Conservation (phyloP, 2,888 invertebrate genomes). For the Drosophila multiciliata region DNA sequence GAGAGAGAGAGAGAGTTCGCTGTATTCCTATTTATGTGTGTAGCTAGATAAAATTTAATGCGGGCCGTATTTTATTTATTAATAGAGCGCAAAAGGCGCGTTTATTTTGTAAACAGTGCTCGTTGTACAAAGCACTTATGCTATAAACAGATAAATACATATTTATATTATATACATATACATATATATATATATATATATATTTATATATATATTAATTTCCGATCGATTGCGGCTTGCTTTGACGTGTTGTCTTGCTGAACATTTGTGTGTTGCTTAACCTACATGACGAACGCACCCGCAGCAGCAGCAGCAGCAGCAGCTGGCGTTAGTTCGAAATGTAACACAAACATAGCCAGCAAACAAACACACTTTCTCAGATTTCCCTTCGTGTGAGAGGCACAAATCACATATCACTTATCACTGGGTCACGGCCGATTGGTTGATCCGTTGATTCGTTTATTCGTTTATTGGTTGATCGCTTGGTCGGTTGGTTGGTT, state of each 20-base stretch:
- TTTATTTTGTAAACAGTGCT: conserved; percentile 3
- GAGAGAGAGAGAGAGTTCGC: background rate
- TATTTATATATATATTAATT: conserved; percentile 28
- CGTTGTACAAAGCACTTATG: conserved; percentile 9
- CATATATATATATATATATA: background rate
- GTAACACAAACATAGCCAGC: conserved; percentile 79
- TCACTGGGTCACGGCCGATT: conserved; percentile 34
- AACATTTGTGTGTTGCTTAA: conserved; percentile 72
- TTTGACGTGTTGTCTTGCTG: conserved; percentile 79
- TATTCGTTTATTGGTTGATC: background rate
- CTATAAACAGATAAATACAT: background rate
- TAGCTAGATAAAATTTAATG: conserved; percentile 6
- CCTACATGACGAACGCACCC: conserved; percentile 44
- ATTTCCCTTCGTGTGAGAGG: conserved; percentile 38
- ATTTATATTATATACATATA: background rate
- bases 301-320: background rate
- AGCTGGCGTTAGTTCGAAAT: conserved; percentile 16
- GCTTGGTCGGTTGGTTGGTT: background rate
- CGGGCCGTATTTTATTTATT: conserved; percentile 20
- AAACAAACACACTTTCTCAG: conserved; percentile 81
- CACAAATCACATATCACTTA: conserved; percentile 37
- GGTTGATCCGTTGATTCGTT: background rate
- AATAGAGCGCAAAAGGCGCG: conserved; percentile 27
- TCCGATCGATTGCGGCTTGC: conserved; percentile 63
- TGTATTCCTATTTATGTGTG: conserved; percentile 1